Evolutionary conservation across 2,113 vertebrate species (phyloP).

Genomic region (Tiliqua scincoides): DNA sequence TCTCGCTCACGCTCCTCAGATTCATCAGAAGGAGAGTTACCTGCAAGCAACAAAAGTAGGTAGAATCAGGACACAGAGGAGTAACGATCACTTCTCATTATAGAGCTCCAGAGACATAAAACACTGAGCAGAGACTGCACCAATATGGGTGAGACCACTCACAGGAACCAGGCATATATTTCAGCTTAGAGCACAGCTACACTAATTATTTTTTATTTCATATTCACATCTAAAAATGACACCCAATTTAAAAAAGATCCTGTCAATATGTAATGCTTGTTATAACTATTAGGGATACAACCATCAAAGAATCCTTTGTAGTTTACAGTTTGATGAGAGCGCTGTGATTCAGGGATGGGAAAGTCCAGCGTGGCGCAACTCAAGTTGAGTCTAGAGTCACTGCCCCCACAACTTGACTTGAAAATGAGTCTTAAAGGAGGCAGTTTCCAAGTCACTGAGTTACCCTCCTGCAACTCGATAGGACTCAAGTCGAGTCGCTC

Average conservation of each 20-base stretch:
- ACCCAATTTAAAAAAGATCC: no score
- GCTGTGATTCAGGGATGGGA: no score
- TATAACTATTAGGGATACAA: no score
- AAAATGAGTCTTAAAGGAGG: no score
- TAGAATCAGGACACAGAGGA: neutral
- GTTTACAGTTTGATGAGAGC: neutral
- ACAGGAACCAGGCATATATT: neutral
- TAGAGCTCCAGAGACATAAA: no score
- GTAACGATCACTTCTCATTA: neutral
- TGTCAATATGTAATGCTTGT: no score
- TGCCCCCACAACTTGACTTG: no score
- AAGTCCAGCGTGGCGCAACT: no score
- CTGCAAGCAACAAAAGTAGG: constrained; percentile 68
- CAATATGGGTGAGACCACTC: neutral
- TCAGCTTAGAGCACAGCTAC: neutral
- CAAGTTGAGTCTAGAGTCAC: no score
- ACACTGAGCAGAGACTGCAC: neutral
- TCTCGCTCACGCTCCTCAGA: constrained; percentile 95
- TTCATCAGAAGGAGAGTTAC: constrained; percentile 96
- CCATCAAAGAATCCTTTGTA: neutral
- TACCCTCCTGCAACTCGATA: no score
- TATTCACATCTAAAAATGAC: neutral
- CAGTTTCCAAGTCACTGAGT: no score
- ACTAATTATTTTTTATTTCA: neutral
- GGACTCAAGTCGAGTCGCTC: no score